phyloP scores from a whole-genome alignment of 2,797 vertebrate genomes.

The Cirrhinus mrigala region DNA sequence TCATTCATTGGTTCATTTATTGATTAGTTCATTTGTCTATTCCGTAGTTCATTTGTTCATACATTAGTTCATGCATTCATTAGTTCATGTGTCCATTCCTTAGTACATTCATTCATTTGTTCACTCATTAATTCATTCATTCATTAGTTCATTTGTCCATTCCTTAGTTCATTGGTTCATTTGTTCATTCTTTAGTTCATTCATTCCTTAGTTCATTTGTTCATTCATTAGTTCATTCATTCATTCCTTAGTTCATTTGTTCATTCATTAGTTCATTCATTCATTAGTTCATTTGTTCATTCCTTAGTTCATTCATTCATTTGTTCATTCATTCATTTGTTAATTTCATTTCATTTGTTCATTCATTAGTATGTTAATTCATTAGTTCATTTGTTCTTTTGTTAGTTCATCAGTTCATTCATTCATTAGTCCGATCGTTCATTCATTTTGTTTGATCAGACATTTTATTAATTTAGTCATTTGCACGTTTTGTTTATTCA shows the following conservation, averaged over 20 bases:
- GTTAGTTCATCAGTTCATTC: neutral
- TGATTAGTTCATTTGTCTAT: too few species aligned
- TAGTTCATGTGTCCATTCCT: too few species aligned
- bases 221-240: neutral
- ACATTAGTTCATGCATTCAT: neutral
- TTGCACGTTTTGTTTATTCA: neutral
- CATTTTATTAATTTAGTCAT: neutral
- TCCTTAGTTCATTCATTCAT: too few species aligned
- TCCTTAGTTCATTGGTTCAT: too few species aligned
- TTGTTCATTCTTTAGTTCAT: neutral
- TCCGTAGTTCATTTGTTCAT: too few species aligned
- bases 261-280: neutral
- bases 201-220: neutral
- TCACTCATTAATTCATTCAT: neutral
- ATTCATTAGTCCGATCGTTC: neutral
- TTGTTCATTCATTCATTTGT: too few species aligned
- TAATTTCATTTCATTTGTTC: too few species aligned
- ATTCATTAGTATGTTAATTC: neutral
- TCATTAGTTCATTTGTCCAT: neutral
- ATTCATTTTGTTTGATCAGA: neutral
- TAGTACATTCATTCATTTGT: too few species aligned
- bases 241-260: neutral
- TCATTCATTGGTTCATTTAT: neutral
- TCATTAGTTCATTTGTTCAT: neutral
- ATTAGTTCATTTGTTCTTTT: neutral